phyloP scores from a whole-genome alignment of 2,113 vertebrate genomes.

The Sinosuthora webbiana region DNA sequence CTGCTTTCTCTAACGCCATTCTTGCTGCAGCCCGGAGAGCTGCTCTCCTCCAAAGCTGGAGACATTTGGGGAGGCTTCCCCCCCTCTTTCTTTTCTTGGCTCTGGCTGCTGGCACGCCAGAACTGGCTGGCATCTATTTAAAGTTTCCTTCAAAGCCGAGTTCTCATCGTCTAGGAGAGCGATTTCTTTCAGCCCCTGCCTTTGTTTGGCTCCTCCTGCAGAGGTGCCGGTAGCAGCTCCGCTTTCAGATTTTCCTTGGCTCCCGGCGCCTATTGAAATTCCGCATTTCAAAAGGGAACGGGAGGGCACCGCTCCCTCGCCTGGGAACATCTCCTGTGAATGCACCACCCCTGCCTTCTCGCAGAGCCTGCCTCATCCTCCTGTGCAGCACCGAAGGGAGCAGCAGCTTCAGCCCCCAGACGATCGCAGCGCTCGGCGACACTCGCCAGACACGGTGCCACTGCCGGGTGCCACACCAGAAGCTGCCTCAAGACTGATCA shows the following conservation, averaged over 20 bases:
- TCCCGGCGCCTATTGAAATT: background rate
- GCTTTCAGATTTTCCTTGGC: background rate
- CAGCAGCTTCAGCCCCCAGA: background rate
- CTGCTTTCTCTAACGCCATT: rapidly evolving
- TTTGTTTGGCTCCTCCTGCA: conserved; percentile 20
- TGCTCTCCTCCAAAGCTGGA: background rate
- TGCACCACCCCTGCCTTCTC: background rate
- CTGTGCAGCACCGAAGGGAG: background rate
- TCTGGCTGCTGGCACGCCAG: background rate
- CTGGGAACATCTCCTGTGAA: rapidly evolving
- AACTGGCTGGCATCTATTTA: conserved; percentile 51
- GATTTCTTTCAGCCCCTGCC: conserved; percentile 13
- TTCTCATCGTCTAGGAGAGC: conserved; percentile 2
- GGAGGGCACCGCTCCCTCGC: background rate
- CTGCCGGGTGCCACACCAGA: background rate
- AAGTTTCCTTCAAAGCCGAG: conserved; percentile 63
- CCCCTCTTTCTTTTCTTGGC: background rate
- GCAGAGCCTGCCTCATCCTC: background rate
- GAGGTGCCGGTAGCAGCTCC: background rate
- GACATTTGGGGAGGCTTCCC: background rate
- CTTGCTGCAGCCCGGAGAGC: background rate
- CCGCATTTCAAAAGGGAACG: background rate
- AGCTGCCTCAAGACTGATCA: background rate
- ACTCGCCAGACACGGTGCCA: rapidly evolving
- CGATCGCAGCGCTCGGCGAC: rapidly evolving